These are phyloP conservation scores for Martes martes DNA, from an alignment of 2,113 vertebrate genomes.

Conservation along the genomic window DNA sequence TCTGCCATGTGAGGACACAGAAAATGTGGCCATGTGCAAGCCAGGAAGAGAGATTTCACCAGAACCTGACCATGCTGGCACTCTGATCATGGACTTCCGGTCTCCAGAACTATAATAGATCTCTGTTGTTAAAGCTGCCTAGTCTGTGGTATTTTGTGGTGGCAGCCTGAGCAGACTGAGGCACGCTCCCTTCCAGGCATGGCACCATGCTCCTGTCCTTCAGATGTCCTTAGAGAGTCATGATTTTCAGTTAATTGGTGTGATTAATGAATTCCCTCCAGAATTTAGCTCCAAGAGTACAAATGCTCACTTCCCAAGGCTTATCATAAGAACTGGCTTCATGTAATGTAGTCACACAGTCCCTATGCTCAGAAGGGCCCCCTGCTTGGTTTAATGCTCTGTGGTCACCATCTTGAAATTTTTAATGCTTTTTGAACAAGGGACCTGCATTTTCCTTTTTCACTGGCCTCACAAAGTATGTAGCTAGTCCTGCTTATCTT, in stretches of 20 bases:
- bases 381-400: background rate
- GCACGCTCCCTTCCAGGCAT: background rate
- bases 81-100: background rate
- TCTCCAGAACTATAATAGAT: background rate
- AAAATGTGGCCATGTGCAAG: background rate
- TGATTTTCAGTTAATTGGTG: background rate
- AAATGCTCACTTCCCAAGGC: background rate
- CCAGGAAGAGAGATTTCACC: background rate
- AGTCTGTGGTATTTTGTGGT: background rate
- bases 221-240: background rate
- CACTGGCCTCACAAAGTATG: background rate
- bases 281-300: background rate
- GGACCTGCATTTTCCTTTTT: background rate
- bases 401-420: background rate
- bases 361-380: background rate
- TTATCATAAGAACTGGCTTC: background rate
- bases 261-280: background rate
- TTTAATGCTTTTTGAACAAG: background rate
- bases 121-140: background rate
- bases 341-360: fast-evolving
- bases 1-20: background rate
- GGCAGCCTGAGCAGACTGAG: background rate
- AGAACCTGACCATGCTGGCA: background rate
- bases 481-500: background rate
- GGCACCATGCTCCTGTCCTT: background rate